Evolutionary conservation across 2,888 invertebrate species (phyloP), one percentile per base, ranked within the genome.

Genomic region (Steinernema hermaphroditum): DNA sequence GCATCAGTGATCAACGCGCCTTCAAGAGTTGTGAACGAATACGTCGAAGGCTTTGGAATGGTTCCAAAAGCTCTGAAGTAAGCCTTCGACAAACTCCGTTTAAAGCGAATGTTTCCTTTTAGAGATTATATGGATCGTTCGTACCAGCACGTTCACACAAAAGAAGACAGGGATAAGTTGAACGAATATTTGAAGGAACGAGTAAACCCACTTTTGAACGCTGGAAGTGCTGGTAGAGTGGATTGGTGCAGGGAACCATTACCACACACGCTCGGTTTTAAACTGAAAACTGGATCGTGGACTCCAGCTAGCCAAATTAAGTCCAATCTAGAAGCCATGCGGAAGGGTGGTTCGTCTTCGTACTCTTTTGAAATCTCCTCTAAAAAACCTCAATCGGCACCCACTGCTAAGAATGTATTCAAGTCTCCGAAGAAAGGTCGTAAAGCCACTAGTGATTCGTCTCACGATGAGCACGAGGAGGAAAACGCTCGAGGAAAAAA

Each of bases 171-270:
- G 87, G 94, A 96, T 89, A 92, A 93, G 88, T 93, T 96, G 75
- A 94, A 96, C 87, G 93, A 93, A 79, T 93, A 94, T 84, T 90
- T 98, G 73, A 95, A 95, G 88, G 94, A 94, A 46, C 93, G 95
- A 89, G 92, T 97, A 77, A 94, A 94, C 71, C 91, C 92, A 73
- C 93, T 95, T 19, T 93, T 94, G 68, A 92, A 92, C 86, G 92
- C 92, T 83, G 93, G 93, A 77, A 92, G 93, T 79, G 90, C 94
- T 57, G 92, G 92, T 91, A 91, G 92, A 0, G 93, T 94, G 86
- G 93, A 97, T 89, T 98, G 98, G 98, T 92, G 92, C 82, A 91
- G 91, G 77, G 96, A 97, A 87, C 93, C 95, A 37, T 90, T 96
- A 80, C 96, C 96, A 50, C 93, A 86, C 71, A 82, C 82, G 71